Evolutionary conservation across 1,140 invertebrate species (phyloP).

Genomic region (Agrilus planipennis): DNA sequence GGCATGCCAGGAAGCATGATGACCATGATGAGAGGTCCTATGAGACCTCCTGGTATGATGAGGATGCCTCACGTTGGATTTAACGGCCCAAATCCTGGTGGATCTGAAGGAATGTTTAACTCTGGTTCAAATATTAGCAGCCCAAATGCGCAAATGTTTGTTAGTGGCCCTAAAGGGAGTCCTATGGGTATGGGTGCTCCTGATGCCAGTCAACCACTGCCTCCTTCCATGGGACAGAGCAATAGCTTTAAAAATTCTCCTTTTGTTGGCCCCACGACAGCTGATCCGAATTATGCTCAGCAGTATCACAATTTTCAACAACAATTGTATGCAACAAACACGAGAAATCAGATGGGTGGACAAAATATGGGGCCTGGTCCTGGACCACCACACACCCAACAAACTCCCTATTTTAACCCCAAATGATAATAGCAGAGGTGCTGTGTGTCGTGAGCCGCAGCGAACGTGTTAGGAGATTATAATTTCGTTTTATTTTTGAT

Average conservation of each 20-base stretch:
- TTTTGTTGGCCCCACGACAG: slow-evolving; percentile 71
- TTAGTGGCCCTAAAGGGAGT: slow-evolving; percentile 36
- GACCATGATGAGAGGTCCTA: slow-evolving; percentile 33
- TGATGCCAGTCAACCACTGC: slow-evolving; percentile 57
- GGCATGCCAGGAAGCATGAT: slow-evolving; percentile 32
- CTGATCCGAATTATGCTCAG: slow-evolving; percentile 84
- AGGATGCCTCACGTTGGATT: slow-evolving; percentile 46
- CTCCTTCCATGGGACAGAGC: slow-evolving; percentile 64
- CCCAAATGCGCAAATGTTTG: slow-evolving; percentile 41
- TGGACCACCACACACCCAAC: slow-evolving; percentile 29
- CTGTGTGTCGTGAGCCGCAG: slow-evolving; percentile 27
- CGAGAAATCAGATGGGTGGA: slow-evolving; percentile 45
- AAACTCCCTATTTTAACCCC: slow-evolving; percentile 30
- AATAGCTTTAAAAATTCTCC: slow-evolving; percentile 66
- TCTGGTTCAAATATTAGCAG: slow-evolving; percentile 28
- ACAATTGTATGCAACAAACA: slow-evolving; percentile 83
- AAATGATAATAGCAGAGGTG: slow-evolving; percentile 27
- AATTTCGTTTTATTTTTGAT: slow-evolving; percentile 33
- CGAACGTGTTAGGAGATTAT: too few species aligned
- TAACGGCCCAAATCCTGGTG: slow-evolving; percentile 36
- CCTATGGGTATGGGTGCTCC: slow-evolving; percentile 46
- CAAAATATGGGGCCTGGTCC: slow-evolving; percentile 30
- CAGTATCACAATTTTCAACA: slow-evolving; percentile 94
- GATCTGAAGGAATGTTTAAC: slow-evolving; percentile 34
- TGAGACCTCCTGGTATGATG: slow-evolving; percentile 38